These are phyloP conservation scores for Osmerus eperlanus DNA, from an alignment of 2,113 vertebrate species.

Conservation along the genomic window DNA sequence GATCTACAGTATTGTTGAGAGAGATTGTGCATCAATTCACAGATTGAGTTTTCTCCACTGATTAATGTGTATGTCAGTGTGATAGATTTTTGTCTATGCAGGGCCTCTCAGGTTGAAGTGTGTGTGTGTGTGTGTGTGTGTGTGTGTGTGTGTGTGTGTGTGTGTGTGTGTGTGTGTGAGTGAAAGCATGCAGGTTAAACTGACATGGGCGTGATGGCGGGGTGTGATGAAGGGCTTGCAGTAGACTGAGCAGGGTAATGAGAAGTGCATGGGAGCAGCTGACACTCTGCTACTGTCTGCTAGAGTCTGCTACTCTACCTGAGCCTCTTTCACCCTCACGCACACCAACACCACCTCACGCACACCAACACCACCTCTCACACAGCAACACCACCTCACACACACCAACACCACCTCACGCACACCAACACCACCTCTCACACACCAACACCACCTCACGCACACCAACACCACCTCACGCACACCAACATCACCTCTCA, in stretches of 20 bases:
- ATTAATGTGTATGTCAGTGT: constrained; percentile 18
- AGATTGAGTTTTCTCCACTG: constrained; percentile 35
- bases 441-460: constrained; percentile 17
- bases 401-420: constrained; percentile 17
- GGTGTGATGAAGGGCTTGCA: constrained; percentile 56
- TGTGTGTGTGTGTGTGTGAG: constrained; percentile 9
- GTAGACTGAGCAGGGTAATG: constrained; percentile 55
- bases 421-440: background rate
- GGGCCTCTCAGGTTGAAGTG: constrained; percentile 3
- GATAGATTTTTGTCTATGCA: constrained; percentile 30
- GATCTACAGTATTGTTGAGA: constrained; percentile 14
- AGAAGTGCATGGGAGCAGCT: constrained; percentile 51
- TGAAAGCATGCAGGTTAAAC: constrained; percentile 22
- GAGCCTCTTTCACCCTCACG: constrained; percentile 16
- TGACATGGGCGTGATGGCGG: constrained; percentile 44
- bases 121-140: constrained; percentile 34
- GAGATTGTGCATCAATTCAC: constrained; percentile 29
- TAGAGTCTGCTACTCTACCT: background rate
- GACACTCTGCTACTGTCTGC: constrained; percentile 21
- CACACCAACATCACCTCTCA: background rate
- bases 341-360: constrained; percentile 17
- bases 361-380: constrained; percentile 17
- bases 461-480: no score
- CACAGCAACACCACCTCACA: background rate
- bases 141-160: constrained; percentile 14